Evolutionary conservation across 2,113 vertebrate genomes (phyloP).

Genomic region (Alectura lathami): DNA sequence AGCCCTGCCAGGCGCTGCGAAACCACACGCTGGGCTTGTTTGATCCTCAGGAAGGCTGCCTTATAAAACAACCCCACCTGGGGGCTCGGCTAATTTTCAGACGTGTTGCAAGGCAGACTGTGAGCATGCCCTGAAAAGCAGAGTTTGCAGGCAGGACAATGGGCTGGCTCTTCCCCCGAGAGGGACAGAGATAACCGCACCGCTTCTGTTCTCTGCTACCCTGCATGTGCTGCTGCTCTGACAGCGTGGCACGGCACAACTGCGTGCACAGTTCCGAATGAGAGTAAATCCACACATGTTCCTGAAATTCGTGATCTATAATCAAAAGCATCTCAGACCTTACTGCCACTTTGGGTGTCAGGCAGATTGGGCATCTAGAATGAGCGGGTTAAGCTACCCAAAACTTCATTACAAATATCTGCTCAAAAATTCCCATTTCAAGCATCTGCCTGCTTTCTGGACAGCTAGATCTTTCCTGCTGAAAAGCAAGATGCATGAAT

Average conservation of each 20-base stretch:
- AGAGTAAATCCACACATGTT: neutral
- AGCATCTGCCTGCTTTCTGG: neutral
- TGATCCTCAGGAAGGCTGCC: neutral
- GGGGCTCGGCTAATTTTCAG: neutral
- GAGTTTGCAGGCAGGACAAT: neutral
- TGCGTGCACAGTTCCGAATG: accelerated
- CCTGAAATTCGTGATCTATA: neutral
- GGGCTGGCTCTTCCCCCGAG: neutral
- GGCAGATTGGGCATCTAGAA: neutral
- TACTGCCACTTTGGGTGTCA: neutral
- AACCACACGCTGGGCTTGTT: neutral
- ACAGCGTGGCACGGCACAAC: neutral
- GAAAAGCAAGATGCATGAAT: neutral
- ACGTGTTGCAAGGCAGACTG: neutral
- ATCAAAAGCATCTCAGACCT: neutral
- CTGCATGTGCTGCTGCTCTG: neutral
- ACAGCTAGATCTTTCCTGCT: neutral
- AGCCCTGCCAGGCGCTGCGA: neutral
- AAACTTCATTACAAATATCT: neutral
- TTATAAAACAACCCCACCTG: neutral
- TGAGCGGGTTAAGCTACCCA: neutral
- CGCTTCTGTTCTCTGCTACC: neutral
- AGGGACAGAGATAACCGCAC: neutral
- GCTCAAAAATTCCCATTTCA: neutral
- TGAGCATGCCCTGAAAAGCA: accelerated